Evolutionary conservation across 2,797 vertebrate genomes (phyloP).

Genomic region (Darevskia mixta): DNA sequence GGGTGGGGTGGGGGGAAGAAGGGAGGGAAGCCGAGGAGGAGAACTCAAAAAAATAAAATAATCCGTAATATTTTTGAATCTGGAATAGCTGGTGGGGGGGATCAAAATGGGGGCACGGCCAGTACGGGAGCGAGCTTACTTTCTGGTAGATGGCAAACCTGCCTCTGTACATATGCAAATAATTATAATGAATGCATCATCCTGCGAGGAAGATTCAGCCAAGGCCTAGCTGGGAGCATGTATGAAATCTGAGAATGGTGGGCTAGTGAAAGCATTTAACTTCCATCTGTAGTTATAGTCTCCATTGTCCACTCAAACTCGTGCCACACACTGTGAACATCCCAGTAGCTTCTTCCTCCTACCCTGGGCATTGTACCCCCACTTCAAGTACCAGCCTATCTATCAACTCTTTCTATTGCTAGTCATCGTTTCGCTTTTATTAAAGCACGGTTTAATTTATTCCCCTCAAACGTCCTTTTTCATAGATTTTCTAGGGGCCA

Average conservation of each 20-base stretch:
- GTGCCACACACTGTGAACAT: background rate
- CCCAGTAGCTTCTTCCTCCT: background rate
- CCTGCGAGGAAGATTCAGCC: background rate
- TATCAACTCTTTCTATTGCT: too few species aligned
- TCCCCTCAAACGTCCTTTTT: too few species aligned
- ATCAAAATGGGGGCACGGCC: background rate
- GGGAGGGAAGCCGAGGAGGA: background rate
- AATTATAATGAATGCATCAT: constrained; percentile 4
- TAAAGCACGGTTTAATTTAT: too few species aligned
- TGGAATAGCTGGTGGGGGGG: background rate
- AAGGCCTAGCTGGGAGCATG: background rate
- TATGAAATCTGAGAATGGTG: background rate
- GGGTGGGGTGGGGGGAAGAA: accelerated
- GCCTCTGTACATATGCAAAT: background rate
- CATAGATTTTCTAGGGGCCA: too few species aligned
- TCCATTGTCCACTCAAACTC: background rate
- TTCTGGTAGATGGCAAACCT: background rate
- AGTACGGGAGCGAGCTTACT: background rate
- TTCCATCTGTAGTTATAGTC: background rate
- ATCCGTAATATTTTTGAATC: constrained; percentile 7
- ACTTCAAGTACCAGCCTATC: too few species aligned
- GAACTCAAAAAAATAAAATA: background rate
- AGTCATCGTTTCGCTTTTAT: too few species aligned
- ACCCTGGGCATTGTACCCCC: too few species aligned
- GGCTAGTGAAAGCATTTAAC: background rate